Percentiles rank a stretch among this genome's conserved stretches.
phyloP scores from a whole-genome alignment of 2,888 invertebrate genomes.

The Ochlodes sylvanus region DNA sequence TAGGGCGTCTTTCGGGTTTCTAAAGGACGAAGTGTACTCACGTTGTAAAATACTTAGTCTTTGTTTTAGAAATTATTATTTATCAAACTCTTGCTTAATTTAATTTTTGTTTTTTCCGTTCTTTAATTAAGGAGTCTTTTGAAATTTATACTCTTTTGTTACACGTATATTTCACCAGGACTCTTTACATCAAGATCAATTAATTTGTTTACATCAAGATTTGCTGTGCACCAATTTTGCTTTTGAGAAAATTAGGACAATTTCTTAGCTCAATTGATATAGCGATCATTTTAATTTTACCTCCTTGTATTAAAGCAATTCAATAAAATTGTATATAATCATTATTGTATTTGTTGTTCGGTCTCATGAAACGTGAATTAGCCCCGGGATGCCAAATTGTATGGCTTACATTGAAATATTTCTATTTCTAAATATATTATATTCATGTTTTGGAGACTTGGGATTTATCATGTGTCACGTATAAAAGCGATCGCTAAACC shows the following conservation, averaged over 20 bases:
- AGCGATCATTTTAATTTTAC: not conserved
- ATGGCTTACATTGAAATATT: not conserved
- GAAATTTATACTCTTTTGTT: not conserved
- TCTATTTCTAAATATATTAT: not conserved
- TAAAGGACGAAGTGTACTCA: not conserved
- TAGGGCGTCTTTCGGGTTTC: not conserved
- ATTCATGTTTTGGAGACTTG: not conserved
- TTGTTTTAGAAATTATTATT: too few relatives aligned
- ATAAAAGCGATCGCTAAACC: slow-evolving; percentile 1
- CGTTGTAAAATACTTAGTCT: not conserved
- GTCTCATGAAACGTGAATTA: not conserved
- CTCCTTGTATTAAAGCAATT: not conserved
- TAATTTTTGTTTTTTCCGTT: too few relatives aligned
- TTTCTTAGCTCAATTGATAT: not conserved
- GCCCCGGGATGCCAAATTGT: not conserved
- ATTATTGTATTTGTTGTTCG: not conserved
- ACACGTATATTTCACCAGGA: not conserved
- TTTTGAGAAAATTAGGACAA: not conserved
- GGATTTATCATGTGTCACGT: not conserved
- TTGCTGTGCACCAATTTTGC: not conserved
- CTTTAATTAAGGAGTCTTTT: not conserved
- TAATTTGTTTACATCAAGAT: not conserved
- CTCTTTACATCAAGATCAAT: not conserved
- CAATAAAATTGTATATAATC: not conserved
- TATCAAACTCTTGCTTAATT: too few relatives aligned